Evolutionary conservation across 2,797 vertebrate genomes (phyloP).

Genomic region (Carcharodon carcharias): DNA sequence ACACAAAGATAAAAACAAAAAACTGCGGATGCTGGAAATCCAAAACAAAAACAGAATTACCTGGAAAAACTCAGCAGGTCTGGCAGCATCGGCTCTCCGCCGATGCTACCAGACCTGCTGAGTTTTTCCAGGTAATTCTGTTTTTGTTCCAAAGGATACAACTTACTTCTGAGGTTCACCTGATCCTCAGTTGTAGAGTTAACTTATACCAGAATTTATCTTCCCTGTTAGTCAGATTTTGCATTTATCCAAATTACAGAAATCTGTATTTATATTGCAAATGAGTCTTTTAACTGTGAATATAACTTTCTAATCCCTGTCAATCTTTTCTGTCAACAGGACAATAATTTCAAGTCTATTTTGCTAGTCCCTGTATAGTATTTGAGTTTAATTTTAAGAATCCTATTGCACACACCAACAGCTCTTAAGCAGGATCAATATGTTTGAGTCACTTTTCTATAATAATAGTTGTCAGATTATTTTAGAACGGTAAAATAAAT

Average conservation of each 20-base stretch:
- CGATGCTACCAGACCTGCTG: too few species aligned
- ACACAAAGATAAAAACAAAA: too few species aligned
- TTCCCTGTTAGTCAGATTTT: slow-evolving; percentile 13
- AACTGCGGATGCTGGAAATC: too few species aligned
- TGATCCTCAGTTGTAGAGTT: neutral
- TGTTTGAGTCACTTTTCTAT: neutral
- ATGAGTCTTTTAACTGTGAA: neutral
- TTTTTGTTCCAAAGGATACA: slow-evolving; percentile 23
- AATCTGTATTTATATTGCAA: slow-evolving; percentile 25
- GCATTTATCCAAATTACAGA: slow-evolving; percentile 21
- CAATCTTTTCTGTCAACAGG: neutral
- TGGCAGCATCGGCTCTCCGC: too few species aligned
- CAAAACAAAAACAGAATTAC: too few species aligned
- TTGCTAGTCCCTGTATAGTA: neutral
- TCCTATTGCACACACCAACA: neutral
- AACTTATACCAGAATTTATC: neutral
- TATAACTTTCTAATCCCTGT: slow-evolving; percentile 5
- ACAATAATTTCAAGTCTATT: neutral
- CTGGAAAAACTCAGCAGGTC: too few species aligned
- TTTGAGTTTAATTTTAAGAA: neutral
- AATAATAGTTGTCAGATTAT: slow-evolving; percentile 17
- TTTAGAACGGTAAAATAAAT: neutral
- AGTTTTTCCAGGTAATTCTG: too few species aligned
- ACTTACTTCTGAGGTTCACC: neutral
- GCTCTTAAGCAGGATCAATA: slow-evolving; percentile 4